Evolutionary conservation across 2,113 vertebrate species (phyloP).

Genomic region (Oryzias curvinotus): DNA sequence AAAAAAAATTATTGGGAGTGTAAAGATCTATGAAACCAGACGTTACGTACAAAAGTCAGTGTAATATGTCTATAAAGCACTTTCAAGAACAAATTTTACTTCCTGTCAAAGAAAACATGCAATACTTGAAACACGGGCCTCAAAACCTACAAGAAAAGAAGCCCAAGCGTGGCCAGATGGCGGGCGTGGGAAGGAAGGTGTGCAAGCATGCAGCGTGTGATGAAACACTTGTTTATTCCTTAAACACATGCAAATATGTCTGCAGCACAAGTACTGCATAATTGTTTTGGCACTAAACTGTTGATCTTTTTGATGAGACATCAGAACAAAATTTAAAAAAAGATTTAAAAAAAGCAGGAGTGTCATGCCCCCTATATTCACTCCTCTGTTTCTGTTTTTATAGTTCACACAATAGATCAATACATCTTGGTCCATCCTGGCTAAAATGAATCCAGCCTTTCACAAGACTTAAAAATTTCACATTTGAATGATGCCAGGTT

Average conservation of each 20-base stretch:
- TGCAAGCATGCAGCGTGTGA: constrained; percentile 8
- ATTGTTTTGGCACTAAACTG: neutral
- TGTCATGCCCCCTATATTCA: neutral
- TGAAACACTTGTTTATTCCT: constrained; percentile 11
- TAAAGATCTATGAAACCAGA: too few relatives aligned
- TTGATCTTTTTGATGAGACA: constrained; percentile 4
- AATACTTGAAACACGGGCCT: constrained; percentile 20
- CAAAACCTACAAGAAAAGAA: constrained; percentile 4
- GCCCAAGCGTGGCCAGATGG: constrained; percentile 44
- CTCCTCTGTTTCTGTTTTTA: constrained; percentile 4
- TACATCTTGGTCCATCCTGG: neutral
- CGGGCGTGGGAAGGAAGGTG: constrained; percentile 23
- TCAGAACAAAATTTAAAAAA: neutral
- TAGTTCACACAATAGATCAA: neutral
- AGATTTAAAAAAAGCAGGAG: neutral
- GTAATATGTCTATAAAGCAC: too few relatives aligned
- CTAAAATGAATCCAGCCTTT: constrained; percentile 4
- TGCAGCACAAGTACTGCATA: constrained; percentile 3
- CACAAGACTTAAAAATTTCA: constrained; percentile 17
- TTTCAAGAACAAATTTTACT: too few relatives aligned
- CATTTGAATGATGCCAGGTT: constrained; percentile 37
- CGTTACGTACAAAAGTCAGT: too few relatives aligned
- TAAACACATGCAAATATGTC: neutral
- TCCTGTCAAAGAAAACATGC: neutral
- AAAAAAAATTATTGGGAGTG: too few relatives aligned